phyloP scores from a whole-genome alignment of 2,888 invertebrate species.

The Erpobdella octoculata region DNA sequence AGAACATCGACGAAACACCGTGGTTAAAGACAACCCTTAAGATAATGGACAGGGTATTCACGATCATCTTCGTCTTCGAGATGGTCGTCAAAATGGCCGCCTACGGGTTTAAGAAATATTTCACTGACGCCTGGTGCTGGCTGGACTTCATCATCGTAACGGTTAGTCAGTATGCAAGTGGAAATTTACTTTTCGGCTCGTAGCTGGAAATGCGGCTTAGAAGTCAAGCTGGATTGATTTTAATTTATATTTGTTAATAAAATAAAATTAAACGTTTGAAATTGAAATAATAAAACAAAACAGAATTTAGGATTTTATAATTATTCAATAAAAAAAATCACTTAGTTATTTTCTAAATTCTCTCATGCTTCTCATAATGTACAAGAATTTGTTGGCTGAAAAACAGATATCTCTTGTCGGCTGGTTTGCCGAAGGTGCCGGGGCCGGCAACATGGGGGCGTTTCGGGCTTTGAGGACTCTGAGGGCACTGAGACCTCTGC shows the following conservation, averaged over 20 bases:
- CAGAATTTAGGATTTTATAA: no score
- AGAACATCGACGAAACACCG: slow-evolving; percentile 79
- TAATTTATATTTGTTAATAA: no score
- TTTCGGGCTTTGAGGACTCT: slow-evolving; percentile 98
- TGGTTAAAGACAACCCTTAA: slow-evolving; percentile 61
- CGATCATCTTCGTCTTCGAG: slow-evolving; percentile 93
- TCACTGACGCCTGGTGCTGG: slow-evolving; percentile 99
- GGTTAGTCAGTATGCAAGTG: no score
- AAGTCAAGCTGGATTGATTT: no score
- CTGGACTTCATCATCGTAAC: slow-evolving; percentile 96
- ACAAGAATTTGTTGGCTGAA: no score
- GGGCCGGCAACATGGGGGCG: slow-evolving; percentile 85
- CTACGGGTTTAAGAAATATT: slow-evolving; percentile 90
- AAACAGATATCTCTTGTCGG: slow-evolving; percentile 77
- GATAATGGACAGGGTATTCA: slow-evolving; percentile 84
- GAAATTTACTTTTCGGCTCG: not conserved
- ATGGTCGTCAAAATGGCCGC: slow-evolving; percentile 98
- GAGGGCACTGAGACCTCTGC: slow-evolving; percentile 90
- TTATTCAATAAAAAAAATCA: no score
- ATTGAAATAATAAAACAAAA: no score
- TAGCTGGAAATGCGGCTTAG: not conserved
- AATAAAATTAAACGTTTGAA: no score
- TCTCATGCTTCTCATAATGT: no score
- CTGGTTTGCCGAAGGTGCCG: slow-evolving; percentile 74
- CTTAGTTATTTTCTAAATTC: no score